Conservation (phyloP, 2,113 vertebrate genomes). For the Melanocharis versteri region DNA sequence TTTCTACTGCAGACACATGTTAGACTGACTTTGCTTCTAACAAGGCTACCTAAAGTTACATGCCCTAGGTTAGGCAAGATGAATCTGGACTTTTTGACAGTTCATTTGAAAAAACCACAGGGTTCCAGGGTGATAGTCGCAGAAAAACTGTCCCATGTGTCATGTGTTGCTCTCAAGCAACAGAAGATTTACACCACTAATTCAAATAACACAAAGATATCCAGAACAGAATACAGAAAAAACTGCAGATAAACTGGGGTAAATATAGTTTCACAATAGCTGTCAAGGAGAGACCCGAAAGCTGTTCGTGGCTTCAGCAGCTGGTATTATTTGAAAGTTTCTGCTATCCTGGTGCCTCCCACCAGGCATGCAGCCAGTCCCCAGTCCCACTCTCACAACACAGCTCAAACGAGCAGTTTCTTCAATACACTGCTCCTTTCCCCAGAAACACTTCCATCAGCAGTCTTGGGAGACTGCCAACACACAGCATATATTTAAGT, state of each 20-base stretch:
- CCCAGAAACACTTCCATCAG: not conserved
- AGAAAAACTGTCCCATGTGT: not conserved
- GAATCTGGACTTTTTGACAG: not conserved
- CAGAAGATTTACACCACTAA: not conserved
- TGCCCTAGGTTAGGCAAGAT: not conserved
- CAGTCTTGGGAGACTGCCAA: conserved; percentile 10
- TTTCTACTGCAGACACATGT: not conserved
- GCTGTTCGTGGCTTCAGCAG: not conserved
- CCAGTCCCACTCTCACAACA: accelerated
- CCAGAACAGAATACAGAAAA: not conserved
- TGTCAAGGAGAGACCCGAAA: not conserved
- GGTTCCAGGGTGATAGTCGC: not conserved
- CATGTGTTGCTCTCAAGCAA: not conserved
- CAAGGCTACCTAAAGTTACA: not conserved
- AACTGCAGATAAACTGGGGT: not conserved
- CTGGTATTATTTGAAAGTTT: not conserved
- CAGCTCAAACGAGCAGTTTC: not conserved
- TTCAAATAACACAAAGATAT: not conserved
- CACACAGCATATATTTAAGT: not conserved
- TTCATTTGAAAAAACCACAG: not conserved
- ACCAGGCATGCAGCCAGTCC: not conserved
- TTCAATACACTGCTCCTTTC: not conserved
- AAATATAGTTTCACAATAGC: not conserved
- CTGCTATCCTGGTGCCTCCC: not conserved
- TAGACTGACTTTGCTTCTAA: not conserved